phyloP scores from a whole-genome alignment of 2,888 invertebrate species.

The Aphidoletes aphidimyza region DNA sequence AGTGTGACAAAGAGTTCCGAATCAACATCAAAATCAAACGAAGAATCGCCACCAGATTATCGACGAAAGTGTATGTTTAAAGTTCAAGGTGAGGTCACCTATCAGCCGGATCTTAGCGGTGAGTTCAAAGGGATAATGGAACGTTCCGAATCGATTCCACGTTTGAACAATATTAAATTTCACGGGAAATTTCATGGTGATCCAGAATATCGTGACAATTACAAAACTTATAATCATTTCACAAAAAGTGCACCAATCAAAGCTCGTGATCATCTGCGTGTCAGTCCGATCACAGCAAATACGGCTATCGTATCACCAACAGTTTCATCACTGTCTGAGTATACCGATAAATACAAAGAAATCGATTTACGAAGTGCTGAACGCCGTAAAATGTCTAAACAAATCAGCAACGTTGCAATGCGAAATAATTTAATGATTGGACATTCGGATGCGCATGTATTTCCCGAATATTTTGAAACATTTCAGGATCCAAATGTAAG shows the following conservation, averaged over 20 bases:
- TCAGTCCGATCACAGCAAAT: slow-evolving; percentile 55
- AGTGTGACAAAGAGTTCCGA: neutral
- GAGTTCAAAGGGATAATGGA: slow-evolving; percentile 59
- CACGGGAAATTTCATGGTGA: slow-evolving; percentile 63
- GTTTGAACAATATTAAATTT: slow-evolving; percentile 64
- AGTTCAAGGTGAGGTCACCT: slow-evolving; percentile 58
- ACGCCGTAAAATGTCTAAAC: slow-evolving; percentile 61
- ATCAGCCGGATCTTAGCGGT: slow-evolving; percentile 63
- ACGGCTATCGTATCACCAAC: slow-evolving; percentile 59
- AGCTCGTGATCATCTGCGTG: slow-evolving; percentile 63
- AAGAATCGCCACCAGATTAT: neutral
- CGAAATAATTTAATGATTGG: slow-evolving; percentile 62
- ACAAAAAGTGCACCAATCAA: slow-evolving; percentile 65
- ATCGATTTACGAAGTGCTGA: slow-evolving; percentile 61
- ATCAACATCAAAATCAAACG: neutral
- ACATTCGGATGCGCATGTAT: slow-evolving; percentile 57
- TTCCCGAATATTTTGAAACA: slow-evolving; percentile 66
- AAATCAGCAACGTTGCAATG: slow-evolving; percentile 63
- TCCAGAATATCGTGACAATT: slow-evolving; percentile 65
- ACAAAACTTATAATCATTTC: slow-evolving; percentile 65
- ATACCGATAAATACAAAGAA: slow-evolving; percentile 63
- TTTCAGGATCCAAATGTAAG: slow-evolving; percentile 65
- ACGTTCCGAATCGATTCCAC: slow-evolving; percentile 63
- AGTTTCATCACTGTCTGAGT: slow-evolving; percentile 62
- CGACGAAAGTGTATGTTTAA: slow-evolving; percentile 60